Conservation (phyloP, 2,797 vertebrate species). For the Hippopotamyrus pictus region DNA sequence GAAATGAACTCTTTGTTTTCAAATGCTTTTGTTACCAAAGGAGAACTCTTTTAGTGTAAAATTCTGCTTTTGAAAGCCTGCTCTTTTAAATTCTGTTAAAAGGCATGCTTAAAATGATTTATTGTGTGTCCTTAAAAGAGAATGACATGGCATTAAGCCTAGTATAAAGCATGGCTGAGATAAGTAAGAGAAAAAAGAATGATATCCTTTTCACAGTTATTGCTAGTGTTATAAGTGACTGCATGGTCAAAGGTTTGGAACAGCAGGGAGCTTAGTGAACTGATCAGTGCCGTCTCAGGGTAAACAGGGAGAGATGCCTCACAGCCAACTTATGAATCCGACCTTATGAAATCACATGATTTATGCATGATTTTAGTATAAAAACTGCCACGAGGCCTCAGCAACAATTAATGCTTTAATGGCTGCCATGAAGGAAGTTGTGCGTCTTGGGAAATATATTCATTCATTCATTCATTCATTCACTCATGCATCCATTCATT, state of each 20-base stretch:
- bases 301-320: neutral
- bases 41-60: neutral
- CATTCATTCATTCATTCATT: neutral
- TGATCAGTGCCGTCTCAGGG: neutral
- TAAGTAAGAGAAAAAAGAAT: constrained; percentile 23
- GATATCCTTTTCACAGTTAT: neutral
- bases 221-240: neutral
- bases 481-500: neutral
- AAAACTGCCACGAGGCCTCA: constrained; percentile 36
- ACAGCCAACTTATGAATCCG: neutral
- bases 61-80: neutral
- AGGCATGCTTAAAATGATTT: neutral
- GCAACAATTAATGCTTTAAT: constrained; percentile 18
- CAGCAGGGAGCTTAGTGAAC: neutral
- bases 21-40: neutral
- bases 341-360: neutral
- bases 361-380: neutral
- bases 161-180: constrained; percentile 37
- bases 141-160: constrained; percentile 17
- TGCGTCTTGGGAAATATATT: neutral
- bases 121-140: neutral
- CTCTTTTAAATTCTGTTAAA: neutral
- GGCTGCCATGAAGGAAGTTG: neutral
- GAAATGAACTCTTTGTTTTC: neutral
- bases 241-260: neutral